A percentile compares a stretch with the other conserved stretches of the same genome.
phyloP scores from a whole-genome alignment of 1,140 invertebrate genomes.

The Hypsibius dujardini region DNA sequence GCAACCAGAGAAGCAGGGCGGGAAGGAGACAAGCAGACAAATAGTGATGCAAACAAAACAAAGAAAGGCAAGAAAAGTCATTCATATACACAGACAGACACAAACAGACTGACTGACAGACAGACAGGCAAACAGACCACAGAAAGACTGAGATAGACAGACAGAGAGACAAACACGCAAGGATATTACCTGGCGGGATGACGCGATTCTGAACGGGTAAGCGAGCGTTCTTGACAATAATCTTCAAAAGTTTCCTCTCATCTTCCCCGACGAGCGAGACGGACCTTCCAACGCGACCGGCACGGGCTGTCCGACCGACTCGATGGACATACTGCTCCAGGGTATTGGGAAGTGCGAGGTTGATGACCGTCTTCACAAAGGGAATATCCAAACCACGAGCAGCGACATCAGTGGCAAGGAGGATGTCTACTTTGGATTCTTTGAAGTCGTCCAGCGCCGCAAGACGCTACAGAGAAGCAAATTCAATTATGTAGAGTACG shows the following conservation, averaged over 20 bases:
- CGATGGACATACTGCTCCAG: slow-evolving; percentile 88
- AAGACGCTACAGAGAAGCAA: slow-evolving; percentile 17
- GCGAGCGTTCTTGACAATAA: slow-evolving; percentile 67
- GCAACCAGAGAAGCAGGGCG: no score
- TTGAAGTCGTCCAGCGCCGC: slow-evolving; percentile 59
- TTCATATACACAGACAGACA: no score
- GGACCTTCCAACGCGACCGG: slow-evolving; percentile 57
- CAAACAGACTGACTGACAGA: no score
- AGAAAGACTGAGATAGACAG: no score
- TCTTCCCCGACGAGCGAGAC: slow-evolving; percentile 80
- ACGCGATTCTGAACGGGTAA: slow-evolving; percentile 68
- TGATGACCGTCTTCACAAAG: slow-evolving; percentile 84
- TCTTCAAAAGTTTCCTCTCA: slow-evolving; percentile 72
- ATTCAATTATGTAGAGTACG: neutral
- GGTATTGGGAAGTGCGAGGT: slow-evolving; percentile 81
- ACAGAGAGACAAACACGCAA: no score
- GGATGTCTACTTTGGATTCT: slow-evolving; percentile 66
- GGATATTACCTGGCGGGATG: slow-evolving; percentile 58
- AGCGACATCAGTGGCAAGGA: slow-evolving; percentile 88
- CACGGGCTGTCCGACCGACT: slow-evolving; percentile 81
- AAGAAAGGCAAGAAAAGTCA: neutral
- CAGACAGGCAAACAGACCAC: no score
- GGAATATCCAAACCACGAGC: slow-evolving; percentile 88
- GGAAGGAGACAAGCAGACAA: no score
- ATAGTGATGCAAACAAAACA: neutral